Evolutionary conservation across 2,113 vertebrate species (phyloP), one percentile per base, ranked within the genome.

Genomic region (Sclerurus mexicanus): DNA sequence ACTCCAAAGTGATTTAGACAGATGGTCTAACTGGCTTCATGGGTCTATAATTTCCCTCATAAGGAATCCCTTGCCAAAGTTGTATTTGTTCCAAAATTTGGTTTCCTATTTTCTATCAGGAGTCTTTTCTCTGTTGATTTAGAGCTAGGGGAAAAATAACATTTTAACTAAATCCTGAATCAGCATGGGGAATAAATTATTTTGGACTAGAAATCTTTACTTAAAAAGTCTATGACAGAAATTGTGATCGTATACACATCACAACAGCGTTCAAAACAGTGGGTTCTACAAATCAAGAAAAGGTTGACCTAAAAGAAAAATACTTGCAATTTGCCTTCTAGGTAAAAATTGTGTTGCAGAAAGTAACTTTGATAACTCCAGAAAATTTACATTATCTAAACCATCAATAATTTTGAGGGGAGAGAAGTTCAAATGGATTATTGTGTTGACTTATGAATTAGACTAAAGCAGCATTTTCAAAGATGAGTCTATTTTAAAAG

Each of bases 11-110:
- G 89, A 88, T 74, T 74, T 74, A 95, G 75, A 90, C 69, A 97
- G 87, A 95, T 95, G 88, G 74, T 71, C 46, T 86, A 92, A 85
- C 72, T 81, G 91, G 39, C n/a, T 95, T 74, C 66, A 62, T 67
- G 53, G 59, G 47, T 85, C 64, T 75, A 21, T 91, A 93, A 87
- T 97, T 96, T 90, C 67, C 44, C 92, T 89, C 55, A 91, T 93
- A 95, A 56, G 67, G 63, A 93, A 89, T 72, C 67, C 37, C 14
- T 49, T 86, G 81, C 80, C 89, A 96, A 92, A 94, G 68, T 1
- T 47, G 14, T 55, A 92, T 91, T 95, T 62, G 31, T 95, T 97
- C 94, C 75, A 96, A 96, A 85, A 56, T 30, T 95, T 90, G 31
- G 33, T 64, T 95, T 95, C 50, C 16, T 84, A 31, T 71, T 73